Percentiles rank a stretch among this genome's conserved stretches.
These are phyloP conservation scores for Amblyopsis rosae DNA, from an alignment of 2,113 vertebrate genomes.

Conservation along the genomic window DNA sequence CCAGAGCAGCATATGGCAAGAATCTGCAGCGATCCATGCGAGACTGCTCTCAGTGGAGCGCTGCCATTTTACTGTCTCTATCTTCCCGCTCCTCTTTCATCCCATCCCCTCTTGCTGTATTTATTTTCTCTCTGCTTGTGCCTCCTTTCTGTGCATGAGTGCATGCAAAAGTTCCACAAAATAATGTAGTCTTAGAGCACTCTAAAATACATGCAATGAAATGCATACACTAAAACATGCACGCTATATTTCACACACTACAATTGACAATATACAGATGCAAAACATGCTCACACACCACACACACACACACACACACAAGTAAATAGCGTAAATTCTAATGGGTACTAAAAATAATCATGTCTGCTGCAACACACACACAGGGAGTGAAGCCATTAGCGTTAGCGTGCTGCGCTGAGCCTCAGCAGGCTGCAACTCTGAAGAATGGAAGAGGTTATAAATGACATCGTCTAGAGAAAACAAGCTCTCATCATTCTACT, in stretches of 20 bases:
- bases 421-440: slow-evolving; percentile 18
- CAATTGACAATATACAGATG: not conserved
- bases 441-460: slow-evolving; percentile 16
- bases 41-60: not conserved
- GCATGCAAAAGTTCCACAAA: not conserved
- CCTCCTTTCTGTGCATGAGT: too few relatives aligned
- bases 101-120: not conserved
- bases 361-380: slow-evolving; percentile 2
- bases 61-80: not conserved
- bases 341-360: not conserved
- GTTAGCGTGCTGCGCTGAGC: slow-evolving; percentile 13
- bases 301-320: slow-evolving; percentile 3
- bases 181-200: too few relatives aligned
- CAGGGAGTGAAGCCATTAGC: slow-evolving; percentile 5
- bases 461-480: slow-evolving; percentile 30
- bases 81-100: not conserved
- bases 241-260: not conserved
- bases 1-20: slow-evolving; percentile 25
- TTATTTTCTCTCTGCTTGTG: not conserved
- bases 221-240: not conserved
- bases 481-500: slow-evolving; percentile 23
- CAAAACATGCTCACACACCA: not conserved
- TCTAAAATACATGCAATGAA: not conserved
- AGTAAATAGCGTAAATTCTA: not conserved
- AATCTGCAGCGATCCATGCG: slow-evolving; percentile 15